A percentile compares a stretch with the other conserved stretches of the same genome.
phyloP scores from a whole-genome alignment of 2,888 invertebrate genomes.

The Phaonia tiefii region DNA sequence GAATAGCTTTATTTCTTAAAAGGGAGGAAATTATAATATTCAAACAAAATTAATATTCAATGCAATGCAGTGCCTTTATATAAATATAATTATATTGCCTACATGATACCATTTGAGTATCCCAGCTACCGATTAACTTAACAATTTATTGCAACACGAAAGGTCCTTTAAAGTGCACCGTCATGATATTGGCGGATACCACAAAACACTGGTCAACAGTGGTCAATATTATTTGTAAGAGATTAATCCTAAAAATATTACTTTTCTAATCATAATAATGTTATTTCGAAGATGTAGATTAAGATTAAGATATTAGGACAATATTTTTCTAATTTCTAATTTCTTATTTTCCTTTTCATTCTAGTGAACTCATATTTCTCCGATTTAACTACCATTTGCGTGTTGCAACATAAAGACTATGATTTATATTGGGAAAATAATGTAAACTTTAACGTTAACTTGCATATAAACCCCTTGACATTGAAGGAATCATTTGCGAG shows the following conservation, averaged over 20 bases:
- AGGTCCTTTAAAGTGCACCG: no score
- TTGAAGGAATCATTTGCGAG: conserved; percentile 47
- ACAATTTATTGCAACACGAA: no score
- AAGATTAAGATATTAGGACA: not conserved
- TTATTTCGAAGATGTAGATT: not conserved
- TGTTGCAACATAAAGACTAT: conserved; percentile 62
- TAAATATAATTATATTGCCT: no score
- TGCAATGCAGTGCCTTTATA: no score
- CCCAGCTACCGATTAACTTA: no score
- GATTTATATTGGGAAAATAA: conserved; percentile 35
- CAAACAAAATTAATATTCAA: no score
- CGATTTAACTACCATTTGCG: conserved; percentile 62
- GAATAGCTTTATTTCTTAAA: no score
- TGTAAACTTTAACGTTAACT: conserved; percentile 44
- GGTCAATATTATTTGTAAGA: conserved; percentile 65
- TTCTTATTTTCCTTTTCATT: not conserved
- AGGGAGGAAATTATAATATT: no score
- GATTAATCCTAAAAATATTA: no score
- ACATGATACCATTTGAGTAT: no score
- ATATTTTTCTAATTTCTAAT: not conserved
- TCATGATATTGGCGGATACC: conserved; percentile 43
- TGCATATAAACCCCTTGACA: conserved; percentile 57
- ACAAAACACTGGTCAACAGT: conserved; percentile 62
- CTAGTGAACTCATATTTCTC: conserved; percentile 66
- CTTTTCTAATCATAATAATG: not conserved